These are phyloP conservation scores for Escarpia spicata DNA, from an alignment of 2,888 invertebrate genomes.

Conservation along the genomic window DNA sequence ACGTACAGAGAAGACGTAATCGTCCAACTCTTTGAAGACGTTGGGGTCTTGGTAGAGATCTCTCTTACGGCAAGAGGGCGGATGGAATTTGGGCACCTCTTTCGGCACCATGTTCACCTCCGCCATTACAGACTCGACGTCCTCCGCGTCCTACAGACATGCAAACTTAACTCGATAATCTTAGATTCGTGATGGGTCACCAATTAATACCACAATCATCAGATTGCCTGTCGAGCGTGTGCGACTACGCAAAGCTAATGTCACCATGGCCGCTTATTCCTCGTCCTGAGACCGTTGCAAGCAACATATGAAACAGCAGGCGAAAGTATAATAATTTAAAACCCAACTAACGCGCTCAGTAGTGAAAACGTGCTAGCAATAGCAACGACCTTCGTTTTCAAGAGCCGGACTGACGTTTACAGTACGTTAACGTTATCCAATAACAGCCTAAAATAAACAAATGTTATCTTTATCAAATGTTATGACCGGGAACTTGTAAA, in stretches of 20 bases:
- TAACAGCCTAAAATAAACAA: too few relatives aligned
- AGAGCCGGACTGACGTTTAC: neutral
- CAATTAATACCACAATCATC: neutral
- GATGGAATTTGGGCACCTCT: slow-evolving; percentile 40
- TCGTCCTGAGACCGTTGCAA: neutral
- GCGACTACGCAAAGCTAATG: neutral
- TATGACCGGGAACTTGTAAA: too few relatives aligned
- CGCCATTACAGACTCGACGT: neutral
- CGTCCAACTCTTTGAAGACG: slow-evolving; percentile 61
- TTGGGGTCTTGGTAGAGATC: slow-evolving; percentile 58
- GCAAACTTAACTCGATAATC: neutral
- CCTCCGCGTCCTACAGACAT: neutral
- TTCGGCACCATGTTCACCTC: slow-evolving; percentile 32
- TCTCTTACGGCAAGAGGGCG: slow-evolving; percentile 58
- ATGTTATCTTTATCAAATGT: too few relatives aligned
- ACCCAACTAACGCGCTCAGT: neutral
- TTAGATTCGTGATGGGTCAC: neutral
- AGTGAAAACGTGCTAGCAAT: too few relatives aligned
- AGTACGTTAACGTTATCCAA: too few relatives aligned
- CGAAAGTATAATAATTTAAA: neutral
- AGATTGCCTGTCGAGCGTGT: neutral
- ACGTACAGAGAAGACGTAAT: slow-evolving; percentile 60
- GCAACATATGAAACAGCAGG: neutral
- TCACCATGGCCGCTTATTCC: neutral
- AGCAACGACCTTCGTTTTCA: neutral